A percentile compares a stretch with the other conserved stretches of the same genome.
Conservation (phyloP, 2,888 invertebrate genomes). For the Eupithecia dodoneata region DNA sequence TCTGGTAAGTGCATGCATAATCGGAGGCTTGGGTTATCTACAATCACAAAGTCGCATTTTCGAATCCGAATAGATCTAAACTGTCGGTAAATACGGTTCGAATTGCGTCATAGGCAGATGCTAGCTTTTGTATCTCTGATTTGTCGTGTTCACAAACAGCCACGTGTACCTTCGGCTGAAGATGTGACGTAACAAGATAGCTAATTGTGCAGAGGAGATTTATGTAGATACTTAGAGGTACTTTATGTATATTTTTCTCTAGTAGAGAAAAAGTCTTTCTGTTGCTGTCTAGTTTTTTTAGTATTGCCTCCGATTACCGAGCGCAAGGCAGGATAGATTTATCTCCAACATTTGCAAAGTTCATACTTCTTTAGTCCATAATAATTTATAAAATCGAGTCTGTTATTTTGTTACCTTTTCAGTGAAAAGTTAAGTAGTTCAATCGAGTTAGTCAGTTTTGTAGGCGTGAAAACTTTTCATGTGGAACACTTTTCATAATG, state of each 20-base stretch:
- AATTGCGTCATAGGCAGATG: constrained; percentile 5
- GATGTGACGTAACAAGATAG: neutral
- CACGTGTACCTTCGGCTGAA: neutral
- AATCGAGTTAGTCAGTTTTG: too few relatives aligned
- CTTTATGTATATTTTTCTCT: neutral
- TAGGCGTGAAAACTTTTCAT: too few relatives aligned
- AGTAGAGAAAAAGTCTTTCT: too few relatives aligned
- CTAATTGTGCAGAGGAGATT: neutral
- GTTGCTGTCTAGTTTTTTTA: too few relatives aligned
- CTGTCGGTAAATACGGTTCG: neutral
- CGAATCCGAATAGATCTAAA: neutral
- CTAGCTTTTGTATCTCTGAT: neutral
- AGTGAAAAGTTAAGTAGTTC: too few relatives aligned
- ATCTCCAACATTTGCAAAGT: neutral
- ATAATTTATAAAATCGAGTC: neutral
- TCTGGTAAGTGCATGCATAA: neutral
- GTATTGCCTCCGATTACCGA: neutral
- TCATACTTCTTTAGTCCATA: neutral
- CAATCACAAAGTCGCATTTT: neutral
- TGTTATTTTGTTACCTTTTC: too few relatives aligned
- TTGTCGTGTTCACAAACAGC: neutral
- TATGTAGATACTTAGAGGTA: neutral
- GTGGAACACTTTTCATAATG: too few relatives aligned
- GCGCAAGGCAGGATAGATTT: neutral
- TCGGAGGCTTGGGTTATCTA: neutral